Conservation (phyloP, 2,113 vertebrate species). For the Corythaixoides concolor region DNA sequence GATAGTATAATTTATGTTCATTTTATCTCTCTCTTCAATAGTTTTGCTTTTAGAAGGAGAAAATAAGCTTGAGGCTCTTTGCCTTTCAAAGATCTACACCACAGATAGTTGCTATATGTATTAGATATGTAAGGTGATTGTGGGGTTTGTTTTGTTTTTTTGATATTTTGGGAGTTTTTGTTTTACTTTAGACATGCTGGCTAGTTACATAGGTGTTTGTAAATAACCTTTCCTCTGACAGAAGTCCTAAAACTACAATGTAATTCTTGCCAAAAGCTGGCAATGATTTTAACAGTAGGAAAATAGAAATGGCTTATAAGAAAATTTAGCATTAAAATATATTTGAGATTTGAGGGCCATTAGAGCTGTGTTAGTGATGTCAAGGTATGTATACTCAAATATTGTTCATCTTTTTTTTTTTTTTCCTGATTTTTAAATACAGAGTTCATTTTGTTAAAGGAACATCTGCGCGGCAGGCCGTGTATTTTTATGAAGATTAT, state of each 20-base stretch:
- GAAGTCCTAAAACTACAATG: not conserved
- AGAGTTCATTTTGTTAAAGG: constrained; percentile 4
- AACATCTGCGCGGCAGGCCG: constrained; percentile 1
- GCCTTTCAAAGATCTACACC: not conserved
- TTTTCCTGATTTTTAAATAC: constrained; percentile 17
- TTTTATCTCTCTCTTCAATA: not conserved
- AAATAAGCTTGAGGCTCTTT: not conserved
- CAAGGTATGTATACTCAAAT: not conserved
- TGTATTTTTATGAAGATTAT: constrained; percentile 53
- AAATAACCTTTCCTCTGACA: not conserved
- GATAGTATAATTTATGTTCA: not conserved
- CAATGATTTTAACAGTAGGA: not conserved
- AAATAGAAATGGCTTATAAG: not conserved
- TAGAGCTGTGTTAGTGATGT: not conserved
- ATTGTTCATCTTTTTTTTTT: not conserved
- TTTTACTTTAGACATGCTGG: not conserved
- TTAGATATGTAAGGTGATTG: not conserved
- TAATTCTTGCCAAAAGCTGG: not conserved
- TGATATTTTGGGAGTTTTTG: not conserved
- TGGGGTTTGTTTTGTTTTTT: fast-evolving
- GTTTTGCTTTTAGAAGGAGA: not conserved
- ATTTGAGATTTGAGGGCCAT: not conserved
- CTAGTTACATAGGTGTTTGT: not conserved
- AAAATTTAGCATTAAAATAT: constrained; percentile 13
- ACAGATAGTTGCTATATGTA: not conserved